Conservation (phyloP, 2,113 vertebrate genomes). For the Phaethon lepturus region DNA sequence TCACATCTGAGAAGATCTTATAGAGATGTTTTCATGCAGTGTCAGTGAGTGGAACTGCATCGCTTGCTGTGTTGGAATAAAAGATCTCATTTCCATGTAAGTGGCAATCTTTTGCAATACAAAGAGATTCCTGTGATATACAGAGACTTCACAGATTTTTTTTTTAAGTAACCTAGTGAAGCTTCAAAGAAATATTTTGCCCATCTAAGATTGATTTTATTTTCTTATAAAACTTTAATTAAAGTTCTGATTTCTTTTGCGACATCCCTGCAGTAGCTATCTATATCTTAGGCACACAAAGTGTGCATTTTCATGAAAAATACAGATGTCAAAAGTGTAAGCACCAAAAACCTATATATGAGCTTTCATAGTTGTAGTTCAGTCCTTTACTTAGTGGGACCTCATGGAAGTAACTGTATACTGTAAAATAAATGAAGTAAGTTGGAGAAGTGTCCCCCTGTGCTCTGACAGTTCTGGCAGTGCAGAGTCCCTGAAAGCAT, state of each 20-base stretch:
- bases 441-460: neutral
- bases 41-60: neutral
- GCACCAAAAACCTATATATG: neutral
- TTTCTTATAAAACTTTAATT: conserved; percentile 28
- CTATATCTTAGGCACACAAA: neutral
- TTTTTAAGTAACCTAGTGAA: neutral
- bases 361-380: neutral
- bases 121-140: conserved; percentile 9
- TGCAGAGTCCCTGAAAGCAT: neutral
- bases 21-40: neutral
- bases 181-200: conserved; percentile 23
- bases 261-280: neutral
- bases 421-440: neutral
- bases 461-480: neutral
- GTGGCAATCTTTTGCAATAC: conserved; percentile 27
- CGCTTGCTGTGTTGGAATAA: neutral
- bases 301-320: neutral
- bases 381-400: neutral
- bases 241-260: neutral
- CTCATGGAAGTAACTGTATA: neutral
- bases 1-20: neutral
- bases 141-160: neutral
- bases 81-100: conserved; percentile 23
- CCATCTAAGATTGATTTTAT: neutral
- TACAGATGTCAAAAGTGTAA: neutral